Base-by-base conservation (phyloP, 2,797 vertebrate species). In the Pogoniulus pusillus region DNA sequence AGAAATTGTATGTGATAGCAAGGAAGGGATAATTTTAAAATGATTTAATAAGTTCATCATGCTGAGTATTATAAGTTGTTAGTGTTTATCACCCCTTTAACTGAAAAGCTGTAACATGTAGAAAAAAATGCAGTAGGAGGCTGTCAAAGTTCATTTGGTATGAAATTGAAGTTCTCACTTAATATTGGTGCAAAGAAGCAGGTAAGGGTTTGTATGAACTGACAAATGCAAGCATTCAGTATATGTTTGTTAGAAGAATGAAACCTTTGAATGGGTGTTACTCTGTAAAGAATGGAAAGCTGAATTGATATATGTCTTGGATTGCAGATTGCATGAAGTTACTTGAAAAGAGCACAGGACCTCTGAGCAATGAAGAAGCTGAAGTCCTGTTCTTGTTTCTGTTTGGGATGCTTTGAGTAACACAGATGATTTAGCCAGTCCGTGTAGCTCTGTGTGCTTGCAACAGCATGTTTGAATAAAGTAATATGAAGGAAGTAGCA, bases 371-470 rank as follows among this genome's bases (percentile, higher is more conserved):
- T 29, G 68, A 72, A 65, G 57, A 68, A 66, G 23, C 35, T 73
- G 77, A 82, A 7, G 16, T 82, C 84, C 58, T 79, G 66, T 7
- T 62, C 37, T 47, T 35, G 10, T 32, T 68, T 58, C 43, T 63
- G 9, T 37, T 93, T 57, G 57, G 32, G 45, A 57, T 16, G 12
- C 11, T 23, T 18, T 0, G 4, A 30, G 47, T 26, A 26, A 27
- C 43, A 20, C 24, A 49, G 65, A 8, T n/a, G 55, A 32, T 88
- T 86, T 80, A 71, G 30, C 19, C 35, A 27, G 26, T 41, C n/a
- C n/a, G n/a, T n/a, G n/a, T n/a, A n/a, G n/a, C n/a, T n/a, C 35
- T 0, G 0, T 34, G 43, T 18, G 19, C 60, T 82, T 49, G 64
- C 74, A 63, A 13, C 20, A 53, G 27, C 14, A 1, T 2, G 2